Conservation (phyloP, 1,140 invertebrate species). For the Sarcophaga bullata region DNA sequence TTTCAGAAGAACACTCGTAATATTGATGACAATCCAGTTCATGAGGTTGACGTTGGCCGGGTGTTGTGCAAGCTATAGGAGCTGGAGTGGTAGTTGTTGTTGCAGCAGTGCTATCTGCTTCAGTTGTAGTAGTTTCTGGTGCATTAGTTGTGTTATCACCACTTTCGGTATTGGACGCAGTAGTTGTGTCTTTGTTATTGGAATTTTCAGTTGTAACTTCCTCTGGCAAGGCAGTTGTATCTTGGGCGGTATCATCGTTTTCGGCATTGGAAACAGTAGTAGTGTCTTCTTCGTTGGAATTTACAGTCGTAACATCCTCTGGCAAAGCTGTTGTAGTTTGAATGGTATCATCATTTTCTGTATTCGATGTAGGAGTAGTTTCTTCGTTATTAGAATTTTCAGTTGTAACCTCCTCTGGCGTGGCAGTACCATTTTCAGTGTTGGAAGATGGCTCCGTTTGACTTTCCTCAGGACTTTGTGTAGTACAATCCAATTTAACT, state of each 20-base stretch:
- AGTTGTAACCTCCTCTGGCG: no score
- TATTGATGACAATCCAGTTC: slow-evolving; percentile 51
- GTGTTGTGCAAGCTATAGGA: slow-evolving; percentile 41
- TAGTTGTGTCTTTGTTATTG: neutral
- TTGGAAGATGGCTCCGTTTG: neutral
- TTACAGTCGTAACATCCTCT: neutral
- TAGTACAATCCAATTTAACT: neutral
- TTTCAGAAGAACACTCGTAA: slow-evolving; percentile 51
- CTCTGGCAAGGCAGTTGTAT: neutral
- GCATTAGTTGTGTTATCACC: neutral
- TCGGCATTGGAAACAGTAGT: neutral
- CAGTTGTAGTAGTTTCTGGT: slow-evolving; percentile 7
- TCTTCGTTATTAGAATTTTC: no score
- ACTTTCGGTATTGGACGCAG: neutral
- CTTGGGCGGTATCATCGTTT: neutral
- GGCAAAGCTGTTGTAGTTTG: neutral
- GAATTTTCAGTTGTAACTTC: neutral
- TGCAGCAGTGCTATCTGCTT: neutral
- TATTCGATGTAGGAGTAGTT: no score
- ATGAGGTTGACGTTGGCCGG: slow-evolving; percentile 48
- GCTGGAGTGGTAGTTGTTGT: neutral
- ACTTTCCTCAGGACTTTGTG: neutral
- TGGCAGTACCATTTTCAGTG: no score
- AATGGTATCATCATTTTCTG: neutral
- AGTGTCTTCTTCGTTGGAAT: neutral